Percentiles rank a stretch among this genome's conserved stretches.
phyloP scores from a whole-genome alignment of 2,113 vertebrate species.

The Erythrocercus mccallii region DNA sequence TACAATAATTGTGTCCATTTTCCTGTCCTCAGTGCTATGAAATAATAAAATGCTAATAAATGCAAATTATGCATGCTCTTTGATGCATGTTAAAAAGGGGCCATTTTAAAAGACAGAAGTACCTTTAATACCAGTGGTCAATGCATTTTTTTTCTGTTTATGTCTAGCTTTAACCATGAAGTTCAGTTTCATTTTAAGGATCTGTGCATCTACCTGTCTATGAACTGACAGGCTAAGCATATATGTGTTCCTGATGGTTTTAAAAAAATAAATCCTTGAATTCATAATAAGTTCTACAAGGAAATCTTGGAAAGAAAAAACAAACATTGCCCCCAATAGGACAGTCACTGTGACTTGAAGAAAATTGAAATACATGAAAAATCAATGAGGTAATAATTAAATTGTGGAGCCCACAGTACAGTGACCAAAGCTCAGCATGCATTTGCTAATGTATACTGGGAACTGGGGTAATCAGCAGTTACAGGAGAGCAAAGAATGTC shows the following conservation, averaged over 20 bases:
- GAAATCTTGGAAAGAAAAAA: conserved; percentile 69
- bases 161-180: background rate
- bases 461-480: conserved; percentile 67
- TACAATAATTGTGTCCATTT: conserved; percentile 77
- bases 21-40: conserved; percentile 58
- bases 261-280: conserved; percentile 45
- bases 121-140: conserved; percentile 54
- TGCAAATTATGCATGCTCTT: conserved; percentile 81
- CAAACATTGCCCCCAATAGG: conserved; percentile 65
- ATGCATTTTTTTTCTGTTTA: conserved; percentile 53
- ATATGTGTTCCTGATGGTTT: conserved; percentile 39
- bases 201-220: background rate
- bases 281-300: conserved; percentile 68
- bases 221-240: background rate
- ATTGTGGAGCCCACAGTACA: conserved; percentile 59
- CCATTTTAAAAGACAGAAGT: conserved; percentile 60
- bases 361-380: conserved; percentile 84
- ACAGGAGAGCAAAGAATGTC: conserved; percentile 66
- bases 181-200: background rate
- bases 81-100: conserved; percentile 74
- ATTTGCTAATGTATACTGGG: conserved; percentile 69
- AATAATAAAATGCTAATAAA: conserved; percentile 85
- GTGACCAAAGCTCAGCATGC: conserved; percentile 62
- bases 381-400: conserved; percentile 84
- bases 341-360: conserved; percentile 64